Conservation (phyloP, 2,797 vertebrate species). For the Enteromius treurensis region DNA sequence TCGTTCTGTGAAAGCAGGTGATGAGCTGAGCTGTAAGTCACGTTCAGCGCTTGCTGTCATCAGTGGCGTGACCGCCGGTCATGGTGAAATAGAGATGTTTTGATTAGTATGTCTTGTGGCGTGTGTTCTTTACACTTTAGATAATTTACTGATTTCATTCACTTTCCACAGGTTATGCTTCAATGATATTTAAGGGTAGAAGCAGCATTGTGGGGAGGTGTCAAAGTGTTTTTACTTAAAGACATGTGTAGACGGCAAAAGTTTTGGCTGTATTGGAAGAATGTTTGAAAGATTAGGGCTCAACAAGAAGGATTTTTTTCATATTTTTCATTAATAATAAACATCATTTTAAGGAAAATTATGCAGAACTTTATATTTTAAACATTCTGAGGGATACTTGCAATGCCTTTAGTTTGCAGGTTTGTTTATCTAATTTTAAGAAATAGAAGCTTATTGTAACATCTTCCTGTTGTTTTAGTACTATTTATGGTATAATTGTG, state of each 20-base stretch:
- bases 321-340: background rate
- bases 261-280: background rate
- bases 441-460: background rate
- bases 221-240: background rate
- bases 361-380: background rate
- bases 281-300: background rate
- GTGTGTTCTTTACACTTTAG: background rate
- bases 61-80: constrained; percentile 7
- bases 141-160: constrained; percentile 9
- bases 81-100: constrained; percentile 24
- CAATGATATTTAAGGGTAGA: background rate
- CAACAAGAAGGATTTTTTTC: background rate
- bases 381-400: too few species aligned
- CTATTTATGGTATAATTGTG: background rate
- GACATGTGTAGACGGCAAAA: background rate
- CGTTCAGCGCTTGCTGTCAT: background rate
- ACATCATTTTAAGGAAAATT: background rate
- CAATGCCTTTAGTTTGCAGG: too few species aligned
- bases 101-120: constrained; percentile 1
- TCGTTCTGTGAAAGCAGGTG: constrained; percentile 11
- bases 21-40: constrained; percentile 30
- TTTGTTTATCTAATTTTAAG: background rate
- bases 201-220: background rate
- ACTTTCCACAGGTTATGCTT: background rate
- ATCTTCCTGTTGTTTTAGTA: background rate